Base-by-base conservation (phyloP, 2,888 invertebrate genomes). In the Microdon myrmicae region DNA sequence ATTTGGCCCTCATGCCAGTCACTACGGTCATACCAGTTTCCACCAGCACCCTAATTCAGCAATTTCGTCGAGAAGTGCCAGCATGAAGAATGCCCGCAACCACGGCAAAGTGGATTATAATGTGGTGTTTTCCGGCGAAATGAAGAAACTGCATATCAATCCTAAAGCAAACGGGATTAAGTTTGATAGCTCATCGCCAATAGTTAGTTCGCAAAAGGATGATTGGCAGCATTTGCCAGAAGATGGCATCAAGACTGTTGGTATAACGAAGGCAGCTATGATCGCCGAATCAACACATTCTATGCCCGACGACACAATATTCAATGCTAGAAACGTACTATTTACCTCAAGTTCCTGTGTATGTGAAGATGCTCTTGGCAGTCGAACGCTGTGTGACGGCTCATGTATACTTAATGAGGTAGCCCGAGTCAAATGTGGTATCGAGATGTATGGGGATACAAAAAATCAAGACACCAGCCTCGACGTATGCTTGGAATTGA, bases 151-250 rank as follows among this genome's bases (percentile, higher is more conserved):
- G 7, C 58, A 47, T 9, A 51, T 51, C 28, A 58, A 51, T 23
- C 51, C 51, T 5, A 64, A 58, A 19, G 20, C 53, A 43, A 58
- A 64, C 12, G 38, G 51, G 43, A 38, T 28, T 23, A 53, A 51
- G 34, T 28, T 28, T 26, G 44, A 51, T 20, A 41, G 9, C 13
- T 14, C 41, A 22, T 43, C 34, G 13, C 41, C 51, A 23, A 25
- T 34, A 13, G 56, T 73, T 43, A 68, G 69, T 5, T 77, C 75
- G 75, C 69, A 74, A 13, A 73, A 70, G 1, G 76, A 75, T 56
- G 74, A 75, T 55, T 77, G 77, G 37, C 74, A 71, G 16, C 76
- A 77, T 2, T 48, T 75, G 58, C 74, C 78, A 61, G 72, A 74
- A 2, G 71, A 77, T 61, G 72, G 75, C 9, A 71, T 74, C 16